These are phyloP conservation scores for Papilio polyxenes DNA, from an alignment of 1,140 invertebrate species.

Conservation along the genomic window DNA sequence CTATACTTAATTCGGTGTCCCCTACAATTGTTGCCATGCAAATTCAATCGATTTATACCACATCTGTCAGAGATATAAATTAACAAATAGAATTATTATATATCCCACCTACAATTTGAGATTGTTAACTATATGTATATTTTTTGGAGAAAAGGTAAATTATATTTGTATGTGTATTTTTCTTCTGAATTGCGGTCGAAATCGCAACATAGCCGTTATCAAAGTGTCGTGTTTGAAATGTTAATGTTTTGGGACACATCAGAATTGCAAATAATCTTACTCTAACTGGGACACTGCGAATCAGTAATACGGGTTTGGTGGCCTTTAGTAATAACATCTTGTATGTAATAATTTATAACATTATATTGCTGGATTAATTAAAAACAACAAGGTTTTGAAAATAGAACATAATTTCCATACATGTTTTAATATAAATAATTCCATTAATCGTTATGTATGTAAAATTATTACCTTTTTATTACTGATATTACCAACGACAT, in stretches of 20 bases:
- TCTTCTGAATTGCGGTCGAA: background rate
- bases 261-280: slow-evolving; percentile 18
- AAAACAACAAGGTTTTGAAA: background rate
- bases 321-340: background rate
- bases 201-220: background rate
- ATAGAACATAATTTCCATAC: slow-evolving; percentile 20
- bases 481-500: background rate
- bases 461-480: background rate
- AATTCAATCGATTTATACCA: too few relatives aligned
- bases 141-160: background rate
- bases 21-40: too few relatives aligned
- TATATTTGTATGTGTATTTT: background rate
- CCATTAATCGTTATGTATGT: background rate
- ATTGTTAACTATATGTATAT: background rate
- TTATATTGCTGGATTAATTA: background rate
- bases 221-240: slow-evolving; percentile 15
- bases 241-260: slow-evolving; percentile 21
- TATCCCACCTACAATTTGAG: too few relatives aligned
- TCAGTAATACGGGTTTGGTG: slow-evolving; percentile 12
- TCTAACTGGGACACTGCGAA: slow-evolving; percentile 3
- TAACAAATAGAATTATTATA: too few relatives aligned
- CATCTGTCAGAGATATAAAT: too few relatives aligned
- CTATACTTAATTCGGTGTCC: too few relatives aligned
- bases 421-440: slow-evolving; percentile 3
- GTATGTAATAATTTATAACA: background rate